These are phyloP conservation scores for Halichondria panicea DNA, from an alignment of 37 sponge, comb jelly and placozoan genomes.

Conservation along the genomic window DNA sequence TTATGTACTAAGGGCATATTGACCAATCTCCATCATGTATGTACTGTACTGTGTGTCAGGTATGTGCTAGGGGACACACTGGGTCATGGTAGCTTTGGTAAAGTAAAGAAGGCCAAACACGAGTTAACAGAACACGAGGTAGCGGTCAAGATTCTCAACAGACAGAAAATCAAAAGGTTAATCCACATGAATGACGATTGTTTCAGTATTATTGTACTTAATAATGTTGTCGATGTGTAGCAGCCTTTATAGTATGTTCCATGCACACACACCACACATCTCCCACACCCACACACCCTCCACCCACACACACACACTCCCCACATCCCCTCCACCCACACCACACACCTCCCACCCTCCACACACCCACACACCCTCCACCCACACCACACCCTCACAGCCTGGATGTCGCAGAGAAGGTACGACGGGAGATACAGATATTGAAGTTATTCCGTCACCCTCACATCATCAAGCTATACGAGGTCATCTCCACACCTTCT, in stretches of 20 bases:
- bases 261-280: neutral
- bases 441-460: conserved; percentile 94
- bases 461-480: conserved; percentile 97
- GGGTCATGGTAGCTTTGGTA: conserved; percentile 82
- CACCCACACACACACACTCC: too few species aligned
- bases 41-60: too few species aligned
- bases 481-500: conserved; percentile 93
- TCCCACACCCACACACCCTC: too few species aligned
- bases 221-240: too few species aligned
- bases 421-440: conserved; percentile 83
- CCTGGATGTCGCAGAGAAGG: conserved; percentile 60
- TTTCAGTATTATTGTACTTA: neutral
- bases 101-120: conserved; percentile 87
- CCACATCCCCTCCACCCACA: too few species aligned
- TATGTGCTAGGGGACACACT: conserved; percentile 85
- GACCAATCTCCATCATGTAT: too few species aligned
- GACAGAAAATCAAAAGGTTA: conserved; percentile 76
- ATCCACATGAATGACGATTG: neutral
- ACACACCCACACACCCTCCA: too few species aligned
- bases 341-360: too few species aligned
- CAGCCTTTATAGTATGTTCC: too few species aligned
- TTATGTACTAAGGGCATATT: too few species aligned
- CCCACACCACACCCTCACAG: too few species aligned
- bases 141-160: conserved; percentile 94
- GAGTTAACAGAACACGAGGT: conserved; percentile 93